Conservation (phyloP, 2,888 invertebrate genomes). For the Hydraecia micacea region DNA sequence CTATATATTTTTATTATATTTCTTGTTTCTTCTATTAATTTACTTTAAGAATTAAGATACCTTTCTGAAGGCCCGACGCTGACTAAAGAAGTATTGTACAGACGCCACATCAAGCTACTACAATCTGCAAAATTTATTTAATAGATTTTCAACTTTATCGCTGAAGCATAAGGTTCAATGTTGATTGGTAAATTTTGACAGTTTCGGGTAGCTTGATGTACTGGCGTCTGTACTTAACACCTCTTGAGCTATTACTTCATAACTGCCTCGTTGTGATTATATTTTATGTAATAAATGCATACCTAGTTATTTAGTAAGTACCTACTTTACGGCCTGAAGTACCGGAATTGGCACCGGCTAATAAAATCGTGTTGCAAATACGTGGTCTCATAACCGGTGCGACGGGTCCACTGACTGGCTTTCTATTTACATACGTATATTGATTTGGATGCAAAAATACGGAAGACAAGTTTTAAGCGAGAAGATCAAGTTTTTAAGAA, state of each 20-base stretch:
- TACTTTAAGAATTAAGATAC: background rate
- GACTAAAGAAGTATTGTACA: background rate
- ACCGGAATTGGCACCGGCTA: conserved; percentile 63
- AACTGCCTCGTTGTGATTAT: conserved; percentile 16
- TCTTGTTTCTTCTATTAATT: background rate
- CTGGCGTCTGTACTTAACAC: background rate
- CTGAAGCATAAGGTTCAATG: no score
- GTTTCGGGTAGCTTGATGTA: no score
- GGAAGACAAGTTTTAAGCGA: conserved; percentile 32
- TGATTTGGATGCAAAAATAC: conserved; percentile 67
- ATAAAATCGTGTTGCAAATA: conserved; percentile 65
- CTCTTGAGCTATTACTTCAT: conserved; percentile 23
- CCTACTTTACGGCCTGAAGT: conserved; percentile 44
- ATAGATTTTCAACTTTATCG: no score
- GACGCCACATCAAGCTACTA: no score
- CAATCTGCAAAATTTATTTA: no score
- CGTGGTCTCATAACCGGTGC: conserved; percentile 67
- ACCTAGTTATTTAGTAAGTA: conserved; percentile 38
- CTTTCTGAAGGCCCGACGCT: background rate
- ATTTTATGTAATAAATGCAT: conserved; percentile 31
- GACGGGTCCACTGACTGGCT: conserved; percentile 68
- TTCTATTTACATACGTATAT: conserved; percentile 71
- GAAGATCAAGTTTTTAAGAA: conserved; percentile 8
- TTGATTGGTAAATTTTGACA: no score
- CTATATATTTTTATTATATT: conserved; percentile 11